Base-by-base conservation (phyloP, 2,888 invertebrate species). In the Ochlodes sylvanus region DNA sequence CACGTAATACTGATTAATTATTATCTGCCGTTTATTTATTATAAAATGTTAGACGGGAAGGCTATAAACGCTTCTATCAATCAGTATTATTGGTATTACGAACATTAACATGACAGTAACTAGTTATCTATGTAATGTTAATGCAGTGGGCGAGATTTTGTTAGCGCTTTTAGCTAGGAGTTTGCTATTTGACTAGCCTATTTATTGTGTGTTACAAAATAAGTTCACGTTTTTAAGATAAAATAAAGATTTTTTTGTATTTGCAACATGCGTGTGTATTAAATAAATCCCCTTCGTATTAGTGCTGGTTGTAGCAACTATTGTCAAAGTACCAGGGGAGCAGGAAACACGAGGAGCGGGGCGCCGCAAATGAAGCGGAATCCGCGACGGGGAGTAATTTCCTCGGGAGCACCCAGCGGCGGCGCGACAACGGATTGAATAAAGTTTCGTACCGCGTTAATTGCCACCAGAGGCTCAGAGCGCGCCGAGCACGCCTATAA, bases 371-470 rank as follows among this genome's bases (percentile, higher is more conserved):
- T 86, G 84, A 80, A 81, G 79, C 83, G 83, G 82, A 84, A 82
- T 84, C 77, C 79, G 80, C 80, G 78, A 77, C 77, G 78, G 77
- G 77, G 80, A 81, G 83, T 84, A 82, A 84, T 86, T 87, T 85
- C 80, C 82, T 80, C 79, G 71, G 75, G 75, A 75, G 74, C 72
- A 75, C 73, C 72, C 74, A 72, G 72, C 74, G 76, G 75, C 68
- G 61, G 68, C 63, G 74, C 81, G 81, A 82, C 85, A 84, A 74
- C 76, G 79, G 77, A 85, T 87, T 86, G 87, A 87, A 88, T 88
- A 86, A 89, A 89, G 85, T 89, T 89, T 85, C 85, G 84, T 82
- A 82, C 81, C 77, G 84, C 81, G 86, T 82, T 90, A 90, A 90
- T 90, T 91, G 87, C 87, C 85, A 86, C 79, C 84, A 81, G 83